Evolutionary conservation across 2,113 vertebrate species (phyloP).

Genomic region (Callorhinus ursinus): DNA sequence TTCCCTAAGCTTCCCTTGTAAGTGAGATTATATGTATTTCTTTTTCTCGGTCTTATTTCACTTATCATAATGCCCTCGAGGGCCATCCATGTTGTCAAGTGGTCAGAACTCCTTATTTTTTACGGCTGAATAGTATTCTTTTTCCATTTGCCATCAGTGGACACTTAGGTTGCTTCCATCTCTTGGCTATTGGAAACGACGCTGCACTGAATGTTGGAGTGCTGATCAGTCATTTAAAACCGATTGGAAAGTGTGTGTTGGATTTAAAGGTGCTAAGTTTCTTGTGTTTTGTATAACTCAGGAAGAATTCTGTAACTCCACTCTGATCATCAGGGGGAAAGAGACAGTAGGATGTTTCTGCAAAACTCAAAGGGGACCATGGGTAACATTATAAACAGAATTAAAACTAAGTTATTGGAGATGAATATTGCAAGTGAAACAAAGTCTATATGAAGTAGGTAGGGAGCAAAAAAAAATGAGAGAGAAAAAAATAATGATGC

Average conservation of each 20-base stretch:
- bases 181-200: background rate
- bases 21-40: background rate
- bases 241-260: background rate
- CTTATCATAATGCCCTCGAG: background rate
- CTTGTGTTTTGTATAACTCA: background rate
- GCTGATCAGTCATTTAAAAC: background rate
- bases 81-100: background rate
- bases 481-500: background rate
- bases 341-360: background rate
- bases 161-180: background rate
- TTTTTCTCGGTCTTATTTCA: background rate
- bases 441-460: background rate
- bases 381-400: background rate
- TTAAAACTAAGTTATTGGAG: background rate
- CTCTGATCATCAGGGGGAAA: background rate
- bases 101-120: background rate
- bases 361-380: background rate
- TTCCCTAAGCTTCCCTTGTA: background rate
- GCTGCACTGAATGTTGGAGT: no score
- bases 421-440: background rate
- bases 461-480: background rate
- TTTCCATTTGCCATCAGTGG: background rate
- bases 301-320: background rate
- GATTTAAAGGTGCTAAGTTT: background rate
- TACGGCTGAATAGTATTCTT: background rate